These are phyloP conservation scores for Microtus montanus DNA, from an alignment of 2,113 vertebrate genomes.

Conservation along the genomic window DNA sequence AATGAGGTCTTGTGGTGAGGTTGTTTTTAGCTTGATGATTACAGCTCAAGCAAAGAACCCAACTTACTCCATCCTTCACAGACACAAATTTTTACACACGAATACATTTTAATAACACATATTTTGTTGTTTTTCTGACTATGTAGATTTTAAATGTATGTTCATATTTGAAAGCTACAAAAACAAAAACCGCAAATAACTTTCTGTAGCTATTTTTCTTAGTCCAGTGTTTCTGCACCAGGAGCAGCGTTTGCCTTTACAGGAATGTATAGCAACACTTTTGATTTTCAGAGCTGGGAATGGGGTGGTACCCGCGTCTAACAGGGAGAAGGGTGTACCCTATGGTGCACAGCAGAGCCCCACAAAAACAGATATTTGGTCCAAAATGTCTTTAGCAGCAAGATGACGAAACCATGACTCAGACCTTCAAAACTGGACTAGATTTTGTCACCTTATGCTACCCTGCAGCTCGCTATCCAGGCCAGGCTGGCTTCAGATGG, in stretches of 20 bases:
- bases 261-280: neutral
- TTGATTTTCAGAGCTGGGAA: neutral
- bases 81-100: neutral
- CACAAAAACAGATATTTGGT: neutral
- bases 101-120: neutral
- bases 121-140: slow-evolving; percentile 22
- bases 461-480: neutral
- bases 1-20: neutral
- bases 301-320: neutral
- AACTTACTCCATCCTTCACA: neutral
- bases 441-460: neutral
- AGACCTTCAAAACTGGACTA: neutral
- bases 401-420: neutral
- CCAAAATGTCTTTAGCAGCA: neutral
- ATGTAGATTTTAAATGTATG: neutral
- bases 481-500: no score
- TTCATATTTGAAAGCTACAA: neutral
- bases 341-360: accelerated
- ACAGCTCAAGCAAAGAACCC: neutral
- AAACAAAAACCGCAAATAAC: neutral
- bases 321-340: neutral
- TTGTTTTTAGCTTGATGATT: neutral
- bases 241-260: neutral
- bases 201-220: neutral
- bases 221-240: neutral